Evolutionary conservation across 2,797 vertebrate genomes (phyloP).

Genomic region (Hyperoplus immaculatus): DNA sequence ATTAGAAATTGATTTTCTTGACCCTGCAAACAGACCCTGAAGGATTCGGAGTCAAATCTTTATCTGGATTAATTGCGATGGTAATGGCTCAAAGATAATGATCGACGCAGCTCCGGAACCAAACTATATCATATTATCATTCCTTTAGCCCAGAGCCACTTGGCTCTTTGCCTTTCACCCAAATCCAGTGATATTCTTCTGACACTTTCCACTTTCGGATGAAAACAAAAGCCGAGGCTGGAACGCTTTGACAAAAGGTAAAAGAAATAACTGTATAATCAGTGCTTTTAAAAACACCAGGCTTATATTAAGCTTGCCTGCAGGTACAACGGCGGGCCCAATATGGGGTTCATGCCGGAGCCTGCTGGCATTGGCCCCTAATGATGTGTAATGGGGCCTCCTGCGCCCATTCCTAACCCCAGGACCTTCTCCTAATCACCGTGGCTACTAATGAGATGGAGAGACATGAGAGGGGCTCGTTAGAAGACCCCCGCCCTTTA

Average conservation of each 20-base stretch:
- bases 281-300: slow-evolving; percentile 26
- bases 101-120: slow-evolving; percentile 9
- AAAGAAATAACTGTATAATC: neutral
- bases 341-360: slow-evolving; percentile 60
- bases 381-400: slow-evolving; percentile 80
- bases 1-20: slow-evolving; percentile 61
- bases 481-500: slow-evolving; percentile 63
- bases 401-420: slow-evolving; percentile 70
- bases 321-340: slow-evolving; percentile 55
- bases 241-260: slow-evolving; percentile 14
- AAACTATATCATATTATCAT: slow-evolving; percentile 19
- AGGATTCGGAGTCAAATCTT: slow-evolving; percentile 52
- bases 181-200: neutral
- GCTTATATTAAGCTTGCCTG: slow-evolving; percentile 50
- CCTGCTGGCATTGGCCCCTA: slow-evolving; percentile 69
- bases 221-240: neutral
- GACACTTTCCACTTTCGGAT: neutral
- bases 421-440: slow-evolving; percentile 78
- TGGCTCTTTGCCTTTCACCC: neutral
- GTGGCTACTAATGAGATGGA: slow-evolving; percentile 79
- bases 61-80: slow-evolving; percentile 56
- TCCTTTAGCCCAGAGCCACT: neutral
- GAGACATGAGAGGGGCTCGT: slow-evolving; percentile 76
- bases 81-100: slow-evolving; percentile 65
- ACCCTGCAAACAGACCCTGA: slow-evolving; percentile 48